Base-by-base conservation (phyloP, 2,113 vertebrate species). In the Cyanoliseus patagonus region DNA sequence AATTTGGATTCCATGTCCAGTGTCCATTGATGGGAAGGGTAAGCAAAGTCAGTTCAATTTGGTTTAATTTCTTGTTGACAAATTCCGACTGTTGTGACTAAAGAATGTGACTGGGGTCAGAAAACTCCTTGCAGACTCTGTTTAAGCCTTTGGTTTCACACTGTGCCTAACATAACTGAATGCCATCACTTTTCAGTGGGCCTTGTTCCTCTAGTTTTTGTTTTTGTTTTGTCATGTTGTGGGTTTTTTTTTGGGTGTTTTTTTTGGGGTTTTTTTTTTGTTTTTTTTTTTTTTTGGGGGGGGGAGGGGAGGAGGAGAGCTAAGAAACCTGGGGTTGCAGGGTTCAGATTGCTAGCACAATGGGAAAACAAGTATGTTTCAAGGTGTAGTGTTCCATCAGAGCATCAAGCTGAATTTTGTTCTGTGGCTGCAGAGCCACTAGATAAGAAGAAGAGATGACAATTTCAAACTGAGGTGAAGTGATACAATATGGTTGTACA, bases 1-100 rank as follows among this genome's bases (percentile, higher is more conserved):
- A 89, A 82, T 86, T 95, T 97, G 83, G 76, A 86, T 95, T 96
- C 76, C 57, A 73, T 57, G 86, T 69, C 33, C 44, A 44, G 30
- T 88, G 42, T 75, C 93, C 6, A 3, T 77, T 92, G 82, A 82
- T 41, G 23, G 63, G 64, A 61, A 82, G 59, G 42, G 91, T 53
- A 79, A 30, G 44, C 39, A 75, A 93, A 91, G 79, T 84, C 47
- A 85, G 12, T 78, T 93, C 80, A 94, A 70, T 88, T 85, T 64
- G 55, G 14, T 86, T 91, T 94, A 79, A 85, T 81, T 97, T 96
- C 90, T 90, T 87, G 85, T 73, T 94, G 85, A 39, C 37, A 62
- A 28, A 78, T 74, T 92, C 42, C 61, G 57, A 37, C 39, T 95
- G 63, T 96, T 78, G 55, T 69, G 68, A 62, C 73, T 94, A 49